Percentiles rank a stretch among this genome's conserved stretches.
Conservation (phyloP, 2,888 invertebrate species). For the Drosophila seclusa region DNA sequence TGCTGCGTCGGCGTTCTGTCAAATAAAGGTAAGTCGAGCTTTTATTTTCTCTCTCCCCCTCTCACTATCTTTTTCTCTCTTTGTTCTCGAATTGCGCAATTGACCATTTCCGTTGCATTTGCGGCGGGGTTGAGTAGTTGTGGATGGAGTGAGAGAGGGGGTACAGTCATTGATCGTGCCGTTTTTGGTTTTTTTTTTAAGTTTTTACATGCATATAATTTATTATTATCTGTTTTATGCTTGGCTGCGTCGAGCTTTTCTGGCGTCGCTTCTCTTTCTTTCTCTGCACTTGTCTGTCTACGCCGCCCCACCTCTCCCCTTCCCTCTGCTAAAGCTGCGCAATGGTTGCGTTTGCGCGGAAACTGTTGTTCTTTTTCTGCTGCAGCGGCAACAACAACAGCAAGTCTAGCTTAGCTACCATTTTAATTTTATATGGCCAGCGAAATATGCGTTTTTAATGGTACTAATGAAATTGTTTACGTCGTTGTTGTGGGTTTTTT, state of each 20-base stretch:
- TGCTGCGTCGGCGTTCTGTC: slow-evolving; percentile 54
- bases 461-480: slow-evolving; percentile 65
- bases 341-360: slow-evolving; percentile 48
- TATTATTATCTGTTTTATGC: slow-evolving; percentile 52
- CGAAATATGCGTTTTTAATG: slow-evolving; percentile 73
- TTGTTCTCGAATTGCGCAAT: slow-evolving; percentile 68
- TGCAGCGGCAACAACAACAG: slow-evolving; percentile 30
- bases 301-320: slow-evolving; percentile 6
- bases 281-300: slow-evolving; percentile 37
- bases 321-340: slow-evolving; percentile 10
- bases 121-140: neutral
- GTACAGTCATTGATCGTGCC: slow-evolving; percentile 45
- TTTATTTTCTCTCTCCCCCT: slow-evolving; percentile 9
- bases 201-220: slow-evolving; percentile 36
- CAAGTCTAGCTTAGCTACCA: slow-evolving; percentile 16
- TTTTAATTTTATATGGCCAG: slow-evolving; percentile 51
- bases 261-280: slow-evolving; percentile 8
- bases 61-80: slow-evolving; percentile 14
- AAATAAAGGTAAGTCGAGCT: slow-evolving; percentile 63
- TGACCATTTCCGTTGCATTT: slow-evolving; percentile 71
- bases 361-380: slow-evolving; percentile 40
- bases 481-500: slow-evolving; percentile 6
- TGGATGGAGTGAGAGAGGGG: neutral
- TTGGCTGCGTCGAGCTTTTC: slow-evolving; percentile 44
- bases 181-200: slow-evolving; percentile 40